Base-by-base conservation (phyloP, 2,888 invertebrate genomes). In the Napeogenes sylphis region DNA sequence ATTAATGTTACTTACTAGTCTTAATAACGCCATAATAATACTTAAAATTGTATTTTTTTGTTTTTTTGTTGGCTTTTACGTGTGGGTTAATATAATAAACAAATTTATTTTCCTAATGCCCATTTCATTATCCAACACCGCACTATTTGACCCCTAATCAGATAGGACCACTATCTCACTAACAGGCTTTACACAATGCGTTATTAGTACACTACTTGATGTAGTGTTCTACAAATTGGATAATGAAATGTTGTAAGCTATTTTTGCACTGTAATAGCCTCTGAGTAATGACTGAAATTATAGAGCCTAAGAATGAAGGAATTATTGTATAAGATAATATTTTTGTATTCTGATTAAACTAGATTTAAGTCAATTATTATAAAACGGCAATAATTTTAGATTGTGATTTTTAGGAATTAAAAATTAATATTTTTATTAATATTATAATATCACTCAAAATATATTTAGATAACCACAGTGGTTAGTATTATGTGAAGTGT, bases 341-440 rank as follows among this genome's bases (percentile, higher is more conserved):
- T 79, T 82, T 73, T 67, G 63, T 70, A 74, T 71, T 75, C 60
- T 69, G 56, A 64, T 67, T 68, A 71, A 73, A 73, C 57, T 80
- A 82, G 75, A 56, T 72, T 32, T 82, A 82, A 82, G 83, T 79
- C 79, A 81, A 82, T 82, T 82, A 80, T 72, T 73, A 70, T 71
- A 75, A 75, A 75, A 79, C 66, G 79, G 86, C 83, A 86, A 87
- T 87, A 87, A 84, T 45, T 70, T 71, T 76, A 76, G 71, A 69
- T 78, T 82, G 84, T 85, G 83, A 85, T 83, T 79, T 76, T 61
- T 67, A 68, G 65, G 66, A 62, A 63, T 61, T 55, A 55, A 62
- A 64, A 51, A 65, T 68, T 71, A 66, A 70, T 70, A 66, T 62
- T 35, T 55, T 55, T 32, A 35, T 38, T 30, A 55, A 55, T 13